These are phyloP conservation scores for Dicrurus megarhynchus DNA, from an alignment of 2,113 vertebrate genomes.

Conservation along the genomic window DNA sequence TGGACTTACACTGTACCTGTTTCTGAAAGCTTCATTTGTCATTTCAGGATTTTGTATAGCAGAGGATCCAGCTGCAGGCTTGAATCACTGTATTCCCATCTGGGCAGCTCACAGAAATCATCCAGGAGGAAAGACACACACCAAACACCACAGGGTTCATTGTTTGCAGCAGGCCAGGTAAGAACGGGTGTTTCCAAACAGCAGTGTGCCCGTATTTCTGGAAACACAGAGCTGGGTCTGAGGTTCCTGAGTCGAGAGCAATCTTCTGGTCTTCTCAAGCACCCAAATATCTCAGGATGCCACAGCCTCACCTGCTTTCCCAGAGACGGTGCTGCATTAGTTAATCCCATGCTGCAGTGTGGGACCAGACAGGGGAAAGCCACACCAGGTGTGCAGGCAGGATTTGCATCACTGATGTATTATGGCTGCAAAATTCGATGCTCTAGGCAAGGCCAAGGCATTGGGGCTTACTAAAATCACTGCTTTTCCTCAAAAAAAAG, in stretches of 20 bases:
- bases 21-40: conserved; percentile 51
- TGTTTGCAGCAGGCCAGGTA: neutral
- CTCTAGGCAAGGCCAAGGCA: neutral
- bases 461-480: neutral
- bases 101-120: neutral
- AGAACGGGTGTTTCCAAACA: neutral
- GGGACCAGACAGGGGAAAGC: neutral
- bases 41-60: neutral
- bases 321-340: neutral
- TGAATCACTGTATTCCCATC: neutral
- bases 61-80: conserved; percentile 17
- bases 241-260: neutral
- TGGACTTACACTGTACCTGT: neutral
- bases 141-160: neutral
- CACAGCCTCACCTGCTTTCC: neutral
- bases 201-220: neutral
- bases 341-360: neutral
- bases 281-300: neutral
- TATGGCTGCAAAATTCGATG: neutral
- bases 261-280: neutral
- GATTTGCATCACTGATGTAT: neutral
- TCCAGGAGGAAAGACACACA: neutral
- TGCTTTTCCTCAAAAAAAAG: neutral
- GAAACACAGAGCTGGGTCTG: neutral
- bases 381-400: neutral